Base-by-base conservation (phyloP, 2,888 invertebrate genomes). In the Pristionchus arcanus region DNA sequence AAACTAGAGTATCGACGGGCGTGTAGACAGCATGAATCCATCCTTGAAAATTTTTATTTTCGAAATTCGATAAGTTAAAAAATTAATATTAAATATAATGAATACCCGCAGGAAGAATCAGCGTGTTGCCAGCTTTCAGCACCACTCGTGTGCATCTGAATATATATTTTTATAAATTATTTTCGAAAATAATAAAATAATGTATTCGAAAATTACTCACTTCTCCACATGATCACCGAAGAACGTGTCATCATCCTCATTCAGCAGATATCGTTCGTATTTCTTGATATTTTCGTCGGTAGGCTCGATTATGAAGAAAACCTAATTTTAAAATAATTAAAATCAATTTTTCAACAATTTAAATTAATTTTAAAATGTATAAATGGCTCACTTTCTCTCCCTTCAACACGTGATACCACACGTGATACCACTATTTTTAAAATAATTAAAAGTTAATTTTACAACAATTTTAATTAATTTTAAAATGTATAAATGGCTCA, bases 21-120 rank as follows among this genome's bases (percentile, higher is more conserved):
- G 98, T 98, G 92, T 97, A 96, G 71, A 98, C 98, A 0, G 98
- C 97, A 92, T 98, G 98, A 93, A 98, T 97, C 98, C 98, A 98
- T 1, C 98, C 98, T 96, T 90, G 92, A 91, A 59, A 4, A 19
- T 21, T 55, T 4, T 21, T 25, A 63, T 59, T 25, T 59, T 55
- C 5, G 55, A 42, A 3, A 42, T 42, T 42, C 42, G 42, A 42
- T 42, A 9, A 42, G 9, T 42, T 42, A 9, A 9, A 63, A 19
- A 63, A 4, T 7, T 4, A 7, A 25, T n/a, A n/a, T n/a, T n/a
- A n/a, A 42, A 42, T 5, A n/a, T 2, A n/a, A n/a, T 66, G 31
- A 9, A 2, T n/a, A 74, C 74, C 98, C 15, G 97, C 97, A 0
- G 98, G 98, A 91, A 98, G 97, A 95, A 98, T 97, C 95, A 98